Evolutionary conservation across 2,888 invertebrate genomes (phyloP), one percentile per base, ranked within the genome.

Genomic region (Protodeltote pygarga): DNA sequence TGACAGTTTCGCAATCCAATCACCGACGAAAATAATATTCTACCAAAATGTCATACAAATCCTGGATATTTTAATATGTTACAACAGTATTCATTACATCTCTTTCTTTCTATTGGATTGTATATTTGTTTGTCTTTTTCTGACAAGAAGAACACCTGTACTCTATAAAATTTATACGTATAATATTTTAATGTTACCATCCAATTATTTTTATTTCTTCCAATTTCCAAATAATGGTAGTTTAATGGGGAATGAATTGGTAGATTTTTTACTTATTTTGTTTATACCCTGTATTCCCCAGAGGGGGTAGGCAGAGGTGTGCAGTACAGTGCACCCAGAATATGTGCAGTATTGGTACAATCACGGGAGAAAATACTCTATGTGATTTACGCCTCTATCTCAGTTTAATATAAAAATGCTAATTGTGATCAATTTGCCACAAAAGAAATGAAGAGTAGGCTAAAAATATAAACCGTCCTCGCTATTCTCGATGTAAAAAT

Each of bases 1-100:
- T n/a, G n/a, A 87, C 88, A 85, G 83, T 89, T 89, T 90, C 89
- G 89, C 89, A 89, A 90, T 87, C 27, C 13, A 27, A 27, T 58
- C 88, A 79, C 84, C 79, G 48, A 87, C 89, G 89, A 89, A 90
- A 89, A 86, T 65, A 47, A 65, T 23, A 3, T 49, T 29, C 23
- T 2, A 8, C 58, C 10, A 23, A 23, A n/a, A n/a, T n/a, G n/a
- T n/a, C n/a, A n/a, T n/a, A n/a, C n/a, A n/a, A n/a, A n/a, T n/a
- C n/a, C n/a, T n/a, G n/a, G n/a, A n/a, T 2, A 55, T 62, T 55
- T 63, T 35, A n/a, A 11, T 42, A 2, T 4, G 13, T 14, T 11
- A 16, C 0, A 8, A 8, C 3, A 3, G 1, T 17, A 20, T 0
- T n/a, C 0, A 3, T 8, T 29, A 2, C 8, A 0, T 49, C 49